Evolutionary conservation across 2,888 invertebrate species (phyloP).

Genomic region (Fabriciana adippe): DNA sequence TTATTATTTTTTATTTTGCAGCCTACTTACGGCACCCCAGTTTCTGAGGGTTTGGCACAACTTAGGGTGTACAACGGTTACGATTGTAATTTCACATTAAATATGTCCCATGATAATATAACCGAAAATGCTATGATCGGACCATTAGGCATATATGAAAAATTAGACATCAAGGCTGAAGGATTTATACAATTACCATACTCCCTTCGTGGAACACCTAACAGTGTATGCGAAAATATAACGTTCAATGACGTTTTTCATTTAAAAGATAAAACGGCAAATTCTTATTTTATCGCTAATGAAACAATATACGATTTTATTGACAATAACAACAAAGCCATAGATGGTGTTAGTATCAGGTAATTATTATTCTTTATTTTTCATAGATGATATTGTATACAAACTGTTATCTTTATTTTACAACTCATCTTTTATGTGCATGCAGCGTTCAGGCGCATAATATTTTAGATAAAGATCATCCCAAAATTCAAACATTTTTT

Average conservation of each 20-base stretch:
- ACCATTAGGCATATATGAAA: slow-evolving; percentile 70
- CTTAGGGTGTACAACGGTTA: slow-evolving; percentile 87
- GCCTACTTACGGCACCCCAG: slow-evolving; percentile 83
- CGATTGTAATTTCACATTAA: slow-evolving; percentile 78
- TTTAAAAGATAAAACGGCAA: slow-evolving; percentile 63
- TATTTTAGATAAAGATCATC: slow-evolving; percentile 57
- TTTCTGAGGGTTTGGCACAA: slow-evolving; percentile 83
- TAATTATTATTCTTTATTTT: slow-evolving; percentile 40
- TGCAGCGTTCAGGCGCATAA: slow-evolving; percentile 55
- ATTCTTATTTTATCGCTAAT: slow-evolving; percentile 65
- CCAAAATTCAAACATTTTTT: slow-evolving; percentile 64
- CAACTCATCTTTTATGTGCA: slow-evolving; percentile 57
- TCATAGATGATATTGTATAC: neutral
- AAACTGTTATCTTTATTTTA: slow-evolving; percentile 37
- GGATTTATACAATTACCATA: slow-evolving; percentile 58
- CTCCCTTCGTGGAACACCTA: slow-evolving; percentile 54
- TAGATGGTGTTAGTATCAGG: slow-evolving; percentile 68
- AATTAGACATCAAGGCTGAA: slow-evolving; percentile 59
- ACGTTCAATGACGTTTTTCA: slow-evolving; percentile 53
- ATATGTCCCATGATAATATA: slow-evolving; percentile 40
- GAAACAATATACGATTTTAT: slow-evolving; percentile 58
- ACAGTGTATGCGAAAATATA: slow-evolving; percentile 52
- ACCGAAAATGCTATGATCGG: slow-evolving; percentile 47
- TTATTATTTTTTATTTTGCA: slow-evolving; percentile 52
- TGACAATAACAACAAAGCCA: slow-evolving; percentile 72